Conservation (phyloP, 2,888 invertebrate genomes). For the Tipula helvola region DNA sequence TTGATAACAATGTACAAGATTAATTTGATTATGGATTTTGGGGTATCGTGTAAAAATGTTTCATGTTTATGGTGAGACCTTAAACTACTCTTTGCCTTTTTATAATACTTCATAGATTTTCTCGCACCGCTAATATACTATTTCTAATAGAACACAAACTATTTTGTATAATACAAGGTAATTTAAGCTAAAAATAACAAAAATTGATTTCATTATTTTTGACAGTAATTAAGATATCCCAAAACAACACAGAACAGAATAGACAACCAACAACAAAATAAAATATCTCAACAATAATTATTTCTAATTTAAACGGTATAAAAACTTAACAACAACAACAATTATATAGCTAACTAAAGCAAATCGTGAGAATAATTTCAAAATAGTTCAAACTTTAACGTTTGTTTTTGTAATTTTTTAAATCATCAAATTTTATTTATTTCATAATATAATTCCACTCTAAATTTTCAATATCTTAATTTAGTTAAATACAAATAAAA, state of each 20-base stretch:
- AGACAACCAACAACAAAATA: neutral
- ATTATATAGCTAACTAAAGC: neutral
- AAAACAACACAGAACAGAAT: neutral
- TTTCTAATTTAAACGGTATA: neutral
- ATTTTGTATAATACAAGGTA: too few relatives aligned
- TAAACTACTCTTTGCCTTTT: too few relatives aligned
- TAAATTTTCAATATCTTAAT: conserved; percentile 4
- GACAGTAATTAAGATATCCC: neutral
- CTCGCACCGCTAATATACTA: too few relatives aligned
- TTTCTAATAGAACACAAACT: too few relatives aligned
- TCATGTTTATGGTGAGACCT: neutral
- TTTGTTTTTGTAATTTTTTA: neutral
- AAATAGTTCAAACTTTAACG: neutral
- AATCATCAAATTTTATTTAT: neutral
- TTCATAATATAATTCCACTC: neutral
- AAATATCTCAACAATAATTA: neutral
- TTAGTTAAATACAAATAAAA: neutral
- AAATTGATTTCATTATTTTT: neutral
- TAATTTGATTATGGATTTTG: neutral
- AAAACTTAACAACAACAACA: neutral
- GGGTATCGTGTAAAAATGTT: neutral
- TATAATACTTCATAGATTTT: too few relatives aligned
- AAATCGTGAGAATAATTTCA: neutral
- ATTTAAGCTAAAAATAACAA: neutral
- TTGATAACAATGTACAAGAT: neutral